Percentiles rank a stretch among this genome's conserved stretches.
Evolutionary conservation across 2,113 vertebrate genomes (phyloP).

Genomic region (Peromyscus californicus): DNA sequence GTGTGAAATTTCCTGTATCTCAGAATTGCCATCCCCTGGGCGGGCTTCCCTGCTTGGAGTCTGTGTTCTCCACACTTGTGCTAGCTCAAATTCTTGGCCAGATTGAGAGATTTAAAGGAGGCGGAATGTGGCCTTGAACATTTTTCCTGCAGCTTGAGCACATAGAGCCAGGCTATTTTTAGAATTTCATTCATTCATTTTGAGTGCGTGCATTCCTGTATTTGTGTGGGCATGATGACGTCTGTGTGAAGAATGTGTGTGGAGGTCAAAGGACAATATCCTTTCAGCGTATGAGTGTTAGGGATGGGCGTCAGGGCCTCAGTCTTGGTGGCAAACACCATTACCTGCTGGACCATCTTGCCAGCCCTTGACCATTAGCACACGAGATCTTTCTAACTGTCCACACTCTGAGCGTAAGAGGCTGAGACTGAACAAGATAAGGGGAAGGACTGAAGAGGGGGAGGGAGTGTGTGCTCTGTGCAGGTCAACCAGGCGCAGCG

Average conservation of each 20-base stretch:
- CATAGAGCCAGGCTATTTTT: neutral
- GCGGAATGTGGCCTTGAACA: neutral
- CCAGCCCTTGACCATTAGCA: slow-evolving; percentile 40
- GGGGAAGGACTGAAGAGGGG: neutral
- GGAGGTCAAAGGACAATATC: neutral
- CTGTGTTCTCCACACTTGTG: slow-evolving; percentile 76
- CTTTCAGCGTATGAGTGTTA: neutral
- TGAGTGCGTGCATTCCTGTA: neutral
- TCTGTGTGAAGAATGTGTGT: neutral
- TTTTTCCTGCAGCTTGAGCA: slow-evolving; percentile 74
- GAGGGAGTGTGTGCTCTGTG: neutral
- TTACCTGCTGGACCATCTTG: neutral
- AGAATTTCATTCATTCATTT: neutral
- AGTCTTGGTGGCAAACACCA: neutral
- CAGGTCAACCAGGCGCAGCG: neutral
- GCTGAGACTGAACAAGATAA: accelerated
- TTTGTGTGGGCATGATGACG: neutral
- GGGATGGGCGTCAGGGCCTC: neutral
- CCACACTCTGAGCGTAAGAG: neutral
- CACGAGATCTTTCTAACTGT: slow-evolving; percentile 22
- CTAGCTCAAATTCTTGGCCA: slow-evolving; percentile 80
- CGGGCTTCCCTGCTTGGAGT: slow-evolving; percentile 71
- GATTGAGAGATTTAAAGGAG: slow-evolving; percentile 82
- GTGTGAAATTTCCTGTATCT: slow-evolving; percentile 70
- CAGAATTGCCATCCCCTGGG: slow-evolving; percentile 62